Evolutionary conservation across 2,797 vertebrate genomes (phyloP).

Genomic region (Malurus splendens): DNA sequence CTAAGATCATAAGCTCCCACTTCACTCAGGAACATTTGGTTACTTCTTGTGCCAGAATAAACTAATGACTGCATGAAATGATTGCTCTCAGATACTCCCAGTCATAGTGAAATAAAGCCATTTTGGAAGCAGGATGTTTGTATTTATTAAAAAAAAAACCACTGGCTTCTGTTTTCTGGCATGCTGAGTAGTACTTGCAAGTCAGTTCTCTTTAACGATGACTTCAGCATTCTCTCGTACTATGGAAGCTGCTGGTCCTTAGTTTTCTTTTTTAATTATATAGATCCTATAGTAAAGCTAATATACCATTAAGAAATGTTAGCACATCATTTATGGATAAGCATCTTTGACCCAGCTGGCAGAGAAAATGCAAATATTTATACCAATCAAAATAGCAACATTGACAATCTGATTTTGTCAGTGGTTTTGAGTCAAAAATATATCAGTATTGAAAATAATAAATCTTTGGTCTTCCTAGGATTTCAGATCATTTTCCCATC

Average conservation of each 20-base stretch:
- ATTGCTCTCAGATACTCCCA: not conserved
- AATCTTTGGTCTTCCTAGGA: not conserved
- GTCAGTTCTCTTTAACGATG: not conserved
- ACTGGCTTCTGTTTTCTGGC: not conserved
- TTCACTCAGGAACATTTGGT: not conserved
- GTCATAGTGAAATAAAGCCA: not conserved
- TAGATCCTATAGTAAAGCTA: not conserved
- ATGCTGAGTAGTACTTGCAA: not conserved
- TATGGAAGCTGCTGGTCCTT: not conserved
- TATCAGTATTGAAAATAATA: not conserved
- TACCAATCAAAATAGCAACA: not conserved
- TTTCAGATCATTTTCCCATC: not conserved
- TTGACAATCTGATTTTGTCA: not conserved
- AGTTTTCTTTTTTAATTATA: not conserved
- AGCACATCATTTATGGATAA: not conserved
- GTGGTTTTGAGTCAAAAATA: not conserved
- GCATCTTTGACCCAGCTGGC: not conserved
- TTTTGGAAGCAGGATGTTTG: not conserved
- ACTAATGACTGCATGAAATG: not conserved
- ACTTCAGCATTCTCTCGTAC: not conserved
- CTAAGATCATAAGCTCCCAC: not conserved
- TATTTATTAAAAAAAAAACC: not conserved
- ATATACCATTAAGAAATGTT: not conserved
- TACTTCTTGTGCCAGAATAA: conserved; percentile 32
- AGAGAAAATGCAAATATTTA: not conserved